Evolutionary conservation across 2,797 vertebrate genomes (phyloP).

Genomic region (Adelosebastes latens): DNA sequence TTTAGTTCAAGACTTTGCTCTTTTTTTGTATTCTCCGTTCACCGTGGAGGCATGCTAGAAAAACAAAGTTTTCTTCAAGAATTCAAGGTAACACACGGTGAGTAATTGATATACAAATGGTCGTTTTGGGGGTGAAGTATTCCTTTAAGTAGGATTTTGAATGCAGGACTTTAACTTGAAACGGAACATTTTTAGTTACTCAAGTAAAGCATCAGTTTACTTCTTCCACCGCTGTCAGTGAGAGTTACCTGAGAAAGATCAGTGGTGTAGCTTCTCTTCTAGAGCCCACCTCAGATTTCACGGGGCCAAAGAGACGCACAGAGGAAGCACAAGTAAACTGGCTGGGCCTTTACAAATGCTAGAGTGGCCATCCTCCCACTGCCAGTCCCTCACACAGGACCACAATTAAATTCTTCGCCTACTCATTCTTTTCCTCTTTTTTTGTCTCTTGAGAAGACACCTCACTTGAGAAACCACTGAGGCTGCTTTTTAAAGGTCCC

Average conservation of each 20-base stretch:
- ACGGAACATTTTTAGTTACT: neutral
- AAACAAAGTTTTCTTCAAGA: neutral
- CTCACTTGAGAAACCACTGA: conserved; percentile 76
- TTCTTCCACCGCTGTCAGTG: neutral
- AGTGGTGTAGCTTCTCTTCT: conserved; percentile 16
- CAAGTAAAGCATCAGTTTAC: neutral
- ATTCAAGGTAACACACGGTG: neutral
- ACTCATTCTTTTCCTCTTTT: conserved; percentile 68
- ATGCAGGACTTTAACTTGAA: neutral
- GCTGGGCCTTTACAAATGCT: conserved; percentile 54
- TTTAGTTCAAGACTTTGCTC: no score
- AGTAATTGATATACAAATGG: neutral
- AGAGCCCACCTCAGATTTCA: conserved; percentile 58
- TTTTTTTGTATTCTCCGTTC: no score
- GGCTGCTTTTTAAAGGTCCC: conserved; percentile 71
- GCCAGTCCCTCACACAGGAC: conserved; percentile 56
- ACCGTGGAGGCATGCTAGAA: neutral
- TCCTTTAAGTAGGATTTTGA: neutral
- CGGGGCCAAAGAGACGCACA: conserved; percentile 50
- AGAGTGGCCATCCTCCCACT: conserved; percentile 72
- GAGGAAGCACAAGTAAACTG: conserved; percentile 48
- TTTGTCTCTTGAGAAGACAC: conserved; percentile 74
- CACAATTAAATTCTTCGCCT: conserved; percentile 74
- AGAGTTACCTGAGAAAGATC: conserved; percentile 36
- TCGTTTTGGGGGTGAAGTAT: no score